Evolutionary conservation across 2,888 invertebrate genomes (phyloP).

Genomic region (Rosalia funebris): DNA sequence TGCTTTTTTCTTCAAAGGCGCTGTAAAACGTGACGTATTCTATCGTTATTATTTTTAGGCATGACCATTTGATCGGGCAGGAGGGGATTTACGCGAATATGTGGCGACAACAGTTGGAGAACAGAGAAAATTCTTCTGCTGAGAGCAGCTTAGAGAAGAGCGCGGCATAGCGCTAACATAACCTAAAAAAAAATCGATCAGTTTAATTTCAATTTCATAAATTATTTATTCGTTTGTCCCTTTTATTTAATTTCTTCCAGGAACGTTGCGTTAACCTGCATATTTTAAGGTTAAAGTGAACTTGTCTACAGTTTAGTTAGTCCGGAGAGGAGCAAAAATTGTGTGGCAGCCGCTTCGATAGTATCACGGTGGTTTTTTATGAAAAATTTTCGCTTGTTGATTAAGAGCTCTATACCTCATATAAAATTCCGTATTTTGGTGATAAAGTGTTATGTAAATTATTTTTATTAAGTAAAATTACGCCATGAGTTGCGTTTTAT

Average conservation of each 20-base stretch:
- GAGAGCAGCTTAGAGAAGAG: constrained; percentile 57
- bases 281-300: constrained; percentile 31
- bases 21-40: neutral
- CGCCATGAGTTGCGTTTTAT: neutral
- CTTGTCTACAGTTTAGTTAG: neutral
- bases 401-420: neutral
- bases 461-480: constrained; percentile 27
- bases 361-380: too few relatives aligned
- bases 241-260: too few relatives aligned
- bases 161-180: constrained; percentile 18
- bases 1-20: neutral
- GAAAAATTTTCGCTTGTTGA: neutral
- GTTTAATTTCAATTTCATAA: neutral
- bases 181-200: constrained; percentile 1
- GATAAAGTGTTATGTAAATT: constrained; percentile 21
- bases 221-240: constrained; percentile 13
- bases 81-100: constrained; percentile 87
- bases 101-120: constrained; percentile 91
- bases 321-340: too few relatives aligned
- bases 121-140: constrained; percentile 49
- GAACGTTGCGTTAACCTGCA: neutral
- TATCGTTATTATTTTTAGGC: constrained; percentile 66
- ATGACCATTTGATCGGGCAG: constrained; percentile 74
- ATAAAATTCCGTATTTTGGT: constrained; percentile 6
- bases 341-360: neutral